A percentile compares a stretch with the other conserved stretches of the same genome.
phyloP scores from a whole-genome alignment of 2,888 invertebrate species.

The Leptogaster cylindrica region DNA sequence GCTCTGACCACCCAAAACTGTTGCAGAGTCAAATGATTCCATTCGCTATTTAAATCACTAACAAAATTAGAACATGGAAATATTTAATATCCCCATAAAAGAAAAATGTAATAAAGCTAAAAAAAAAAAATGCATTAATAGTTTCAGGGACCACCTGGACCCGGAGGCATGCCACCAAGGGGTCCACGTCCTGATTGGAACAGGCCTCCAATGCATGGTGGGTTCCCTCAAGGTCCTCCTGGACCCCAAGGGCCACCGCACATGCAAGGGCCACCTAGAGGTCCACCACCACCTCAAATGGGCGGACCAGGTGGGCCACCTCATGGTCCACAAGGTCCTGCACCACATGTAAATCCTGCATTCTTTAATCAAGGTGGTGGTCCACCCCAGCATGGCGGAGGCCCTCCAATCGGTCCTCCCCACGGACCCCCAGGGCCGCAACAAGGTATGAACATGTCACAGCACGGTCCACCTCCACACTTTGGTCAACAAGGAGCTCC shows the following conservation, averaged over 20 bases:
- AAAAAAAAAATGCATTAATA: no score
- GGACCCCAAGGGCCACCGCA: slow-evolving; percentile 73
- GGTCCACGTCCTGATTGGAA: slow-evolving; percentile 77
- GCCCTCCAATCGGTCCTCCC: slow-evolving; percentile 65
- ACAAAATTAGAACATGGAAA: no score
- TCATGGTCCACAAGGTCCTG: slow-evolving; percentile 69
- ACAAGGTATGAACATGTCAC: slow-evolving; percentile 61
- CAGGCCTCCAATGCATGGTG: slow-evolving; percentile 75
- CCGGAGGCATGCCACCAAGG: slow-evolving; percentile 64
- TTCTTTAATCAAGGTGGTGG: slow-evolving; percentile 81
- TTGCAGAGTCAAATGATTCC: no score
- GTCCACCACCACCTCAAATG: slow-evolving; percentile 66
- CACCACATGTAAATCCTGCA: slow-evolving; percentile 95
- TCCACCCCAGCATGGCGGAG: slow-evolving; percentile 63
- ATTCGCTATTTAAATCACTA: no score
- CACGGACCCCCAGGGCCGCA: slow-evolving; percentile 64
- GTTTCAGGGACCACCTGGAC: slow-evolving; percentile 60
- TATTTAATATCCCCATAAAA: no score
- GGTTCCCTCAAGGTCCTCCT: slow-evolving; percentile 67
- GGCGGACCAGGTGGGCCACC: slow-evolving; percentile 64
- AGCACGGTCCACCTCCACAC: slow-evolving; percentile 73
- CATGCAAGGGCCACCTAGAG: slow-evolving; percentile 71
- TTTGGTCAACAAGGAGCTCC: slow-evolving; percentile 72
- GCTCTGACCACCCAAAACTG: no score
- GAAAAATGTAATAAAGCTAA: no score